Percentiles rank a stretch among this genome's conserved stretches.
Conservation (phyloP, 2,797 vertebrate species). For the Coregonus suidteri region DNA sequence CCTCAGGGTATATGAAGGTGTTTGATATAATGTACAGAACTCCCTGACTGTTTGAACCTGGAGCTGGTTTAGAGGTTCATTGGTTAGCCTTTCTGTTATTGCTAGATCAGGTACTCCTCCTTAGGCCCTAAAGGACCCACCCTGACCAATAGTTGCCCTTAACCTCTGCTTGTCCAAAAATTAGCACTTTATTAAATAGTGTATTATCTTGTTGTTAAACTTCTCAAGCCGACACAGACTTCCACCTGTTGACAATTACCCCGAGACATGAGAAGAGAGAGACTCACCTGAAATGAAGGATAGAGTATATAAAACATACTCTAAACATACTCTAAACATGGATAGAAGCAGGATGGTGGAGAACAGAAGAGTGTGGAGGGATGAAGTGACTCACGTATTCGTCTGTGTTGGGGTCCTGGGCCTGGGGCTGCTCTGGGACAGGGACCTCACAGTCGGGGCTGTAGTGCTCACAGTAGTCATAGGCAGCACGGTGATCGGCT, state of each 20-base stretch:
- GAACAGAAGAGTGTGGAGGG: no score
- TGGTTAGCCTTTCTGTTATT: not conserved
- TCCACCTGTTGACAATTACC: not conserved
- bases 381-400: constrained; percentile 82
- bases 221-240: not conserved
- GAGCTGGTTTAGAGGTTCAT: constrained; percentile 12
- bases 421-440: constrained; percentile 87
- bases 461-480: constrained; percentile 96
- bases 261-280: not conserved
- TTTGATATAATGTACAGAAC: not conserved
- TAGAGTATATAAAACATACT: no score
- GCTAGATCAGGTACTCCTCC: not conserved
- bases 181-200: not conserved
- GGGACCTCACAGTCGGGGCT: constrained; percentile 94
- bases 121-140: not conserved
- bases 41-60: constrained; percentile 31
- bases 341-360: constrained; percentile 6
- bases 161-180: not conserved
- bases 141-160: not conserved
- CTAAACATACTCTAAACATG: constrained; percentile 13
- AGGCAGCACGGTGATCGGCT: constrained; percentile 87
- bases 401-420: constrained; percentile 92
- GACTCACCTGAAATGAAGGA: not conserved
- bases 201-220: not conserved
- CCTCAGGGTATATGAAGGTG: not conserved